Percentiles rank a stretch among this genome's conserved stretches.
phyloP scores from a whole-genome alignment of 2,797 vertebrate species.

The Babyrousa celebensis region DNA sequence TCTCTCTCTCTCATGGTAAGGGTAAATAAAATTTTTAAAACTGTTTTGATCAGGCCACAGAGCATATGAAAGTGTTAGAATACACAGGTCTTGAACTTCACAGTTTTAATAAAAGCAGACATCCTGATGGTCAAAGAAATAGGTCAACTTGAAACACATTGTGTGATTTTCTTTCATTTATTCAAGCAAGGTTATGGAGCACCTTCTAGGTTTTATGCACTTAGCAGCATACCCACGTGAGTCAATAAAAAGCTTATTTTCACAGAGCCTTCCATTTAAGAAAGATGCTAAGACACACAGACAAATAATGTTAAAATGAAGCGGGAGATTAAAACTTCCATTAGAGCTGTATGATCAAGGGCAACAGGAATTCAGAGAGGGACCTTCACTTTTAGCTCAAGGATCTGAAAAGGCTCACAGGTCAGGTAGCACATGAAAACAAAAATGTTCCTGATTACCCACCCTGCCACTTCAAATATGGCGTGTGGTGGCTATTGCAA shows the following conservation, averaged over 20 bases:
- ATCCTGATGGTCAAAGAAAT: conserved; percentile 30
- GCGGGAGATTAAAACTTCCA: background rate
- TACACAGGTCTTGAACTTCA: background rate
- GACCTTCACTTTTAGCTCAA: background rate
- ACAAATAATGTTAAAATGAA: background rate
- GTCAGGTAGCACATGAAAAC: background rate
- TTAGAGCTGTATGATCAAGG: background rate
- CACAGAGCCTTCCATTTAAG: background rate
- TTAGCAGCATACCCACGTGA: background rate
- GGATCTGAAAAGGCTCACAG: conserved; percentile 32
- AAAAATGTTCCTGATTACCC: background rate
- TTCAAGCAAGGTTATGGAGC: background rate
- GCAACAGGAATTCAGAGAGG: background rate
- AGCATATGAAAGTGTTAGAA: conserved; percentile 5
- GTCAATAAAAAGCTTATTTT: background rate
- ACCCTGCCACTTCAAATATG: background rate
- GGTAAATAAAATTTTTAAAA: background rate
- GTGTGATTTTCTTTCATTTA: background rate
- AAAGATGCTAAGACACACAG: background rate
- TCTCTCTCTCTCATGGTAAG: background rate
- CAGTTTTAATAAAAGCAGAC: conserved; percentile 33
- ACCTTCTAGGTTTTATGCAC: background rate
- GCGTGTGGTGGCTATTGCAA: background rate
- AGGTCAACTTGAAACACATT: conserved; percentile 52
- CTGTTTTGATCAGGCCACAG: background rate